Evolutionary conservation across 2,888 invertebrate genomes (phyloP).

Genomic region (Polydrusus pterygomalis): DNA sequence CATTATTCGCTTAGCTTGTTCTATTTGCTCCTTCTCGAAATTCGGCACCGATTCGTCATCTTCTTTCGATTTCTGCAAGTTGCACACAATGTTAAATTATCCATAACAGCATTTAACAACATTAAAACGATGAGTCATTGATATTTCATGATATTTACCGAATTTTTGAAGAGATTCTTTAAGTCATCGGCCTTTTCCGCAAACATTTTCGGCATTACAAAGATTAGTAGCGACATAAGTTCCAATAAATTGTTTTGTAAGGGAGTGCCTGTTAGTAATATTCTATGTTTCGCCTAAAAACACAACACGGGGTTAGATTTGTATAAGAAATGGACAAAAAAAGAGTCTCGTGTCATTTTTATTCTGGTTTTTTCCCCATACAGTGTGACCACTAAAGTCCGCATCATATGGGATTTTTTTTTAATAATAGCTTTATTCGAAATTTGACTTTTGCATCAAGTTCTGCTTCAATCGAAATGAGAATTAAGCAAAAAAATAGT

Average conservation of each 20-base stretch:
- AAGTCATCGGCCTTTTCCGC: conserved; percentile 90
- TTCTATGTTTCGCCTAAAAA: conserved; percentile 85
- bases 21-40: conserved; percentile 93
- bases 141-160: conserved; percentile 71
- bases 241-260: conserved; percentile 97
- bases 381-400: no score
- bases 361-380: no score
- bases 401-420: no score
- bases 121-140: no score
- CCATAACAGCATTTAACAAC: no score
- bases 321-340: no score
- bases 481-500: no score
- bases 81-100: conserved; percentile 53
- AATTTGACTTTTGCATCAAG: no score
- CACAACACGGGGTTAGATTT: conserved; percentile 15
- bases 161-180: conserved; percentile 88
- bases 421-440: no score
- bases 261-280: conserved; percentile 95
- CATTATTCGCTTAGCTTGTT: conserved; percentile 96
- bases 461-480: no score
- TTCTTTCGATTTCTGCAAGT: conserved; percentile 57
- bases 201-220: conserved; percentile 97
- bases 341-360: no score
- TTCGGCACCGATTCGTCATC: conserved; percentile 79
- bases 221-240: conserved; percentile 94